Evolutionary conservation across 2,888 invertebrate species (phyloP).

Genomic region (Ceramica pisi): DNA sequence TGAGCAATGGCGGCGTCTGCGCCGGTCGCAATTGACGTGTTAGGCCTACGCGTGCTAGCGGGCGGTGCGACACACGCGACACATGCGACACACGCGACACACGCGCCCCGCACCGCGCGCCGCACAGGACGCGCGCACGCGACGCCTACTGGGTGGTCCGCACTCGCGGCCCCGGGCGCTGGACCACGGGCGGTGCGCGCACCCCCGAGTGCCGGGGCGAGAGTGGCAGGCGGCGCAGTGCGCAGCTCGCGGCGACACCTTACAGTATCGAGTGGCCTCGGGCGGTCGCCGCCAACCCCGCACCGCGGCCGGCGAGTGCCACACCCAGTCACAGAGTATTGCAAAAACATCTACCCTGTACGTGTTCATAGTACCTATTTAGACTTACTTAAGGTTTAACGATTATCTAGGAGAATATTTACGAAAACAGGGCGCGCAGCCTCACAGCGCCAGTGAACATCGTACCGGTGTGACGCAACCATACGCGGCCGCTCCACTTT

Average conservation of each 20-base stretch:
- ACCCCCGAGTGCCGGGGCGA: constrained; percentile 27
- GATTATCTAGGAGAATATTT: constrained; percentile 85
- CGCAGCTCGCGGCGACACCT: constrained; percentile 16
- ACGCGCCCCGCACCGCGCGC: constrained; percentile 53
- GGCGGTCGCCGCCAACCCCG: constrained; percentile 33
- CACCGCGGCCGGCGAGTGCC: constrained; percentile 73
- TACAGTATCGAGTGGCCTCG: constrained; percentile 12
- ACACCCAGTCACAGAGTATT: constrained; percentile 88
- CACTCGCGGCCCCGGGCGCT: constrained; percentile 34
- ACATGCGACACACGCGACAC: constrained; percentile 67
- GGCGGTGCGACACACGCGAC: constrained; percentile 40
- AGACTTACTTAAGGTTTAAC: constrained; percentile 85
- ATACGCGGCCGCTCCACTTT: constrained; percentile 70
- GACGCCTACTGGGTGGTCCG: constrained; percentile 82
- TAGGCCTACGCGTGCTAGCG: constrained; percentile 84
- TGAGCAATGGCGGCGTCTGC: constrained; percentile 88
- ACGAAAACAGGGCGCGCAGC: constrained; percentile 76
- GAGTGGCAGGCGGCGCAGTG: constrained; percentile 23
- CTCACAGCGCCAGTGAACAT: constrained; percentile 80
- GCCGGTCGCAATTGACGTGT: constrained; percentile 90
- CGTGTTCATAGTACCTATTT: constrained; percentile 88
- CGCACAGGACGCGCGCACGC: constrained; percentile 71
- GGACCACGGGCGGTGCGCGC: constrained; percentile 14
- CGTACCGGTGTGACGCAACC: constrained; percentile 73
- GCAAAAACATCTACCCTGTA: constrained; percentile 90